A percentile compares a stretch with the other conserved stretches of the same genome.
Evolutionary conservation across 2,113 vertebrate species (phyloP).

Genomic region (Propithecus coquereli): DNA sequence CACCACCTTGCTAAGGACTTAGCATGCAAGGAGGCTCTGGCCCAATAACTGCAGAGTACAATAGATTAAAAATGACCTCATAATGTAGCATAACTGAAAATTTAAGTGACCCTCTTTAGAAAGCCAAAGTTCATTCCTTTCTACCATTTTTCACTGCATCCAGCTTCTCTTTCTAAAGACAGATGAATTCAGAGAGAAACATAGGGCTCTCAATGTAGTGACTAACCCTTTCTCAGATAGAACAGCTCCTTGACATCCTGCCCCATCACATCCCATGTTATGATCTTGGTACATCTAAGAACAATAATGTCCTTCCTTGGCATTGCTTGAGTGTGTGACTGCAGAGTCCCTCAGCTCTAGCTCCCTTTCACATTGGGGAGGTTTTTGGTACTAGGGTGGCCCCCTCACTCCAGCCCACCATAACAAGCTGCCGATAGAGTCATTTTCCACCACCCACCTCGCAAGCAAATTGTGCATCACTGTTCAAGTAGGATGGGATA

Average conservation of each 20-base stretch:
- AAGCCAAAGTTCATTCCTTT: background rate
- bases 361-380: background rate
- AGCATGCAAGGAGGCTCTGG: background rate
- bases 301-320: background rate
- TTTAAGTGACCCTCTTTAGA: background rate
- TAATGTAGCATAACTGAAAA: background rate
- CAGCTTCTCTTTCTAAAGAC: conserved; percentile 22
- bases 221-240: background rate
- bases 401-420: background rate
- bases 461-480: conserved; percentile 1
- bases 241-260: background rate
- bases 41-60: background rate
- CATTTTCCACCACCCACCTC: background rate
- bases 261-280: background rate
- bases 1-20: background rate
- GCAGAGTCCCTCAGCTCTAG: background rate
- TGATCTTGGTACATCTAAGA: background rate
- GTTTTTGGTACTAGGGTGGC: background rate
- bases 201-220: background rate
- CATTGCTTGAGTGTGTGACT: background rate
- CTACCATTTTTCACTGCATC: background rate
- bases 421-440: background rate
- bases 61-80: background rate
- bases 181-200: background rate
- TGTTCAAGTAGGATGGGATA: conserved; percentile 35